Base-by-base conservation (phyloP, 2,888 invertebrate genomes). In the Pollenia labialis region DNA sequence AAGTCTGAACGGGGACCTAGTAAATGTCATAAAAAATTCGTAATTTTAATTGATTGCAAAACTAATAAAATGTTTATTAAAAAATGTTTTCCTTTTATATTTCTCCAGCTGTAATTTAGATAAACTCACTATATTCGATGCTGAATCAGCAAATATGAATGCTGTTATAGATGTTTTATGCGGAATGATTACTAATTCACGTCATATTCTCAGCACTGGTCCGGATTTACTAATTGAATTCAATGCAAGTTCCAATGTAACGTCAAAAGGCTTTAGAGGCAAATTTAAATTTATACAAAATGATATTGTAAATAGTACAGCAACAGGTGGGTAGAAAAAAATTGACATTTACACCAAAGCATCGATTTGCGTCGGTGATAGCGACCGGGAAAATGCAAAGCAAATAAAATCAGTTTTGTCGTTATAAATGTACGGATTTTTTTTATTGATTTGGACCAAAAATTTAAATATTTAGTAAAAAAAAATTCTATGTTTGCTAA, bases 71-170 rank as follows among this genome's bases (percentile, higher is more conserved):
- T 32, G 32, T 32, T 32, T 32, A 4, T 6, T 32, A 6, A 32
- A 32, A 11, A 44, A 8, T 54, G 54, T 0, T n/a, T 56, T 40
- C 11, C 9, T 9, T 48, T 48, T 44, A 18, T 52, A 12, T 7
- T 42, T n/a, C 42, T 56, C 10, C n/a, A 92, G 93, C 42, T 92
- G 92, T 79, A 92, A 90, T 84, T 88, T 91, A 85, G 97, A 98
- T 93, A 95, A 97, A 91, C 96, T 98, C 92, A 96, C 96, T 91
- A 96, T 97, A 85, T 96, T 97, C 94, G 98, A 98, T 92, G 97
- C 97, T 6, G 95, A 95, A 91, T 96, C 92, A 1, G 91, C 96
- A 90, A 94, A 96, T 42, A 94, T 94, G 90, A 95, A 96, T 77
- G 96, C 97, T 1, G 95, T 97, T 87, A 97, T 98, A 91, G 96